phyloP scores from a whole-genome alignment of 1,140 invertebrate genomes.

The Macrocentrus cingulum region DNA sequence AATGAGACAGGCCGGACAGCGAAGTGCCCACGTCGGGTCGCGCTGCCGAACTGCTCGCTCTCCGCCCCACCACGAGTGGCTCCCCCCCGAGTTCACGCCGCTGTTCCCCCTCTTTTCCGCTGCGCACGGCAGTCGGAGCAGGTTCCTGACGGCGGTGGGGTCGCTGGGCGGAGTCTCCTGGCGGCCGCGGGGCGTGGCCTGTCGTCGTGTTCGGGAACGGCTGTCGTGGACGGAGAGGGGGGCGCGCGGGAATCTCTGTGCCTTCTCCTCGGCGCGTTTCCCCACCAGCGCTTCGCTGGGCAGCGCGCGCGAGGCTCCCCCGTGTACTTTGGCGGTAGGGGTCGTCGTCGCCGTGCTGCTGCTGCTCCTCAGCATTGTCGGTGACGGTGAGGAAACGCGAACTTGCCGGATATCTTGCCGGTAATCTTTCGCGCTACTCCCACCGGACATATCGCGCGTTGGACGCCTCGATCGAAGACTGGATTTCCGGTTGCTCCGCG shows the following conservation, averaged over 20 bases:
- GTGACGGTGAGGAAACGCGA: slow-evolving; percentile 27
- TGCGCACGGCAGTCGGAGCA: slow-evolving; percentile 2
- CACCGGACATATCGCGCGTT: slow-evolving; percentile 34
- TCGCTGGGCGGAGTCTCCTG: slow-evolving; percentile 3
- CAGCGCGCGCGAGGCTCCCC: neutral
- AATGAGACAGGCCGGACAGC: slow-evolving; percentile 59
- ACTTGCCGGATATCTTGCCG: slow-evolving; percentile 55
- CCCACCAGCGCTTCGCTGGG: no score
- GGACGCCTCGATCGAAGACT: slow-evolving; percentile 46
- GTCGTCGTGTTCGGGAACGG: neutral
- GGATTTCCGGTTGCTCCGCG: slow-evolving; percentile 49
- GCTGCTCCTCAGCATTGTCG: no score
- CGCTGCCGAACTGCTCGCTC: slow-evolving; percentile 58
- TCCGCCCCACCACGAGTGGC: slow-evolving; percentile 50
- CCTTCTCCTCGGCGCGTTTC: no score
- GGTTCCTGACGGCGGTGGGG: neutral
- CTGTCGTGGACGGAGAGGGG: neutral
- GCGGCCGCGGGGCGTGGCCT: neutral
- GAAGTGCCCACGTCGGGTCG: slow-evolving; percentile 59
- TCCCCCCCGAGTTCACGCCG: slow-evolving; percentile 33
- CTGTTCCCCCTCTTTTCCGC: slow-evolving; percentile 31
- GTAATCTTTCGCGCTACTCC: slow-evolving; percentile 43
- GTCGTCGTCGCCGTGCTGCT: neutral
- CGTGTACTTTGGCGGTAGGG: neutral
- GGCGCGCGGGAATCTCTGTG: no score